Percentiles rank a stretch among this genome's conserved stretches.
Conservation (phyloP, 2,797 vertebrate genomes). For the Pachyuromys duprasi region DNA sequence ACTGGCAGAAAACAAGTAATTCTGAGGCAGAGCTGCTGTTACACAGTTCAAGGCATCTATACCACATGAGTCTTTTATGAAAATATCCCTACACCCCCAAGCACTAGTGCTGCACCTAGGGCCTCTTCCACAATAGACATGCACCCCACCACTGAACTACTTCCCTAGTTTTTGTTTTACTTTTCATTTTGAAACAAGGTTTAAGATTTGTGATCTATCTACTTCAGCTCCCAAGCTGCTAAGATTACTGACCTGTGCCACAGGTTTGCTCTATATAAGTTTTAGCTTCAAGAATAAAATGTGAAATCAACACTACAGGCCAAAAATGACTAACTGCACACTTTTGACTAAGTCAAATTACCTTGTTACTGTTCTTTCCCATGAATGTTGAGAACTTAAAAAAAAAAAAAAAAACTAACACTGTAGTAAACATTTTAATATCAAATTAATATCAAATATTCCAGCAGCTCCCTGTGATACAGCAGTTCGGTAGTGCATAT, state of each 20-base stretch:
- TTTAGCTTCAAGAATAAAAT: constrained; percentile 24
- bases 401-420: background rate
- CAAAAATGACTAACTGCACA: background rate
- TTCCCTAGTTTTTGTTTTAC: background rate
- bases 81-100: background rate
- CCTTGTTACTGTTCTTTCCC: background rate
- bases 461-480: background rate
- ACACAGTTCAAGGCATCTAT: constrained; percentile 31
- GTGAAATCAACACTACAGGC: background rate
- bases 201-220: background rate
- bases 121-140: background rate
- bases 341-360: constrained; percentile 1
- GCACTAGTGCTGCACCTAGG: no score
- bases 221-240: background rate
- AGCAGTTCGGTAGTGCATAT: background rate
- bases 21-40: constrained; percentile 19
- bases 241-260: background rate
- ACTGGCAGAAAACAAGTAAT: constrained; percentile 27
- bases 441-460: background rate
- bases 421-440: constrained; percentile 40
- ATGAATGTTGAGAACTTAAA: constrained; percentile 25
- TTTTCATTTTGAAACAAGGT: background rate
- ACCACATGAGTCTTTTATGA: background rate
- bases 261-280: background rate
- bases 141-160: background rate